These are phyloP conservation scores for Agelaius phoeniceus DNA, from an alignment of 2,113 vertebrate species.

Conservation along the genomic window DNA sequence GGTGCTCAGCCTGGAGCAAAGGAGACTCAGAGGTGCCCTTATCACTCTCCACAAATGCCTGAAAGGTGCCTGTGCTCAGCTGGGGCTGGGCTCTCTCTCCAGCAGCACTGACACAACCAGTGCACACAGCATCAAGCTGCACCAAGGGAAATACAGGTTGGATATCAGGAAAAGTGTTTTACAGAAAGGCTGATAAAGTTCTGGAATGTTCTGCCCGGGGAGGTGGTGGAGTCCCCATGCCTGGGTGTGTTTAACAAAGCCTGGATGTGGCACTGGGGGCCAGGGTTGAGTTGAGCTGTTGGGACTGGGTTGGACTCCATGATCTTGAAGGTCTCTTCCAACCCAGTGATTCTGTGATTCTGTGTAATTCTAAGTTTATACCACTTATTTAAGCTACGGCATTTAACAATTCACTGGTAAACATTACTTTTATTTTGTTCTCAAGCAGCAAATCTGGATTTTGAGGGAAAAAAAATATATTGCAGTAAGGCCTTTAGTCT, in stretches of 20 bases:
- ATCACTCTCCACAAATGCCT: too few relatives aligned
- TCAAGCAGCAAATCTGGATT: neutral
- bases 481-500: neutral
- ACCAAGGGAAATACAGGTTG: neutral
- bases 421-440: neutral
- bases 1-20: too few relatives aligned
- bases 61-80: too few relatives aligned
- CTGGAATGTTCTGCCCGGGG: neutral
- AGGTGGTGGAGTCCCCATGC: neutral
- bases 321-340: neutral
- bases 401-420: neutral
- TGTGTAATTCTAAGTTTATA: neutral
- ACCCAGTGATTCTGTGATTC: neutral
- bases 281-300: neutral
- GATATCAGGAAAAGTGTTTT: too few relatives aligned
- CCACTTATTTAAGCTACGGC: neutral
- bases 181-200: neutral
- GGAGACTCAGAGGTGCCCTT: too few relatives aligned
- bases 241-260: neutral
- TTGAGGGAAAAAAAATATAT: neutral
- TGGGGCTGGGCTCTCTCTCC: neutral
- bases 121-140: neutral
- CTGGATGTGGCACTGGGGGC: neutral
- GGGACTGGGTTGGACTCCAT: rapidly evolving
- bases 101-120: neutral